phyloP scores from a whole-genome alignment of 2,797 vertebrate genomes.

The Emydoidea blandingii region DNA sequence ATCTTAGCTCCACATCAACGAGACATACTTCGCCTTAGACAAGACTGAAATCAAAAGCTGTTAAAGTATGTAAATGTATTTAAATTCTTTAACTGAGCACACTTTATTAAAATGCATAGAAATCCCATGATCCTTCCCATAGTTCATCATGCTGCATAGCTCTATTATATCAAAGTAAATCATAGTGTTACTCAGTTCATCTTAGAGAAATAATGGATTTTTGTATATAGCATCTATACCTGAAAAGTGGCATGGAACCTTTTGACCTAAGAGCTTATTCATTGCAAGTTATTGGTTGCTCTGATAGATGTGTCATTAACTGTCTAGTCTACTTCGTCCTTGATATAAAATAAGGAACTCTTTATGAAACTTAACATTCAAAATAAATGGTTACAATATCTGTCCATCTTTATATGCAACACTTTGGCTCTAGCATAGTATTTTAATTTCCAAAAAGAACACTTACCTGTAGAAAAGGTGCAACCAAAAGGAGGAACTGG shows the following conservation, averaged over 20 bases:
- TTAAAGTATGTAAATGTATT: neutral
- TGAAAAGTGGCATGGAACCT: neutral
- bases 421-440: accelerated
- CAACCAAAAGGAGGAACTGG: constrained; percentile 95
- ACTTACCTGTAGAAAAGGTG: constrained; percentile 91
- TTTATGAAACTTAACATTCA: neutral
- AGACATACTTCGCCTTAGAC: neutral
- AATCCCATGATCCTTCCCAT: accelerated
- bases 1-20: neutral
- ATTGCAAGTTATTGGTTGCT: neutral
- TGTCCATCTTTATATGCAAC: neutral
- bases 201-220: neutral
- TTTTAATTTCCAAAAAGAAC: neutral
- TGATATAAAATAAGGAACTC: neutral
- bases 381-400: neutral
- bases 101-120: accelerated
- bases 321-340: neutral
- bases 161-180: neutral
- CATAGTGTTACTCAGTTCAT: neutral
- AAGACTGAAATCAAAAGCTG: neutral
- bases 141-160: neutral
- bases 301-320: neutral
- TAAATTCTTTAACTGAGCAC: neutral
- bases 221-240: neutral
- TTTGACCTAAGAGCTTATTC: neutral